These are phyloP conservation scores for Climacteris rufus DNA, from an alignment of 2,113 vertebrate species.

Conservation along the genomic window DNA sequence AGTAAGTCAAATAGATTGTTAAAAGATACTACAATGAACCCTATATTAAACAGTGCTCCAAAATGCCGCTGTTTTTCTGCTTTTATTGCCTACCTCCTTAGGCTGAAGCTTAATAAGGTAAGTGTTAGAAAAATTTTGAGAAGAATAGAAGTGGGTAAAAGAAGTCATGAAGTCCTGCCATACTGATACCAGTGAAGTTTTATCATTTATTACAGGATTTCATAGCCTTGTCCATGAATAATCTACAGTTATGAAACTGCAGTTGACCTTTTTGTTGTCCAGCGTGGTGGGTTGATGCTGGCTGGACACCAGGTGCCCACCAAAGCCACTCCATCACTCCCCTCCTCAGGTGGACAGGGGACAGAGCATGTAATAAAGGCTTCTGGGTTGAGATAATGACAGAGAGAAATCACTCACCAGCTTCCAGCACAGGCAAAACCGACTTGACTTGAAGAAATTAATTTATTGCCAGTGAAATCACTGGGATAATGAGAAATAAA, in stretches of 20 bases:
- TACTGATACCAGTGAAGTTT: not conserved
- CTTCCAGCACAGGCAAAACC: not conserved
- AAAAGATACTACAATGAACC: not conserved
- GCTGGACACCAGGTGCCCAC: not conserved
- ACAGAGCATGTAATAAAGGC: not conserved
- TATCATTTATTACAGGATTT: not conserved
- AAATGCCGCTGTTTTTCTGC: not conserved
- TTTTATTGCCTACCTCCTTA: not conserved
- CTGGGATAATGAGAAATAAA: not conserved
- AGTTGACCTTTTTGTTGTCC: not conserved
- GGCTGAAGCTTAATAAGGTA: not conserved
- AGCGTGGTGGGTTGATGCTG: not conserved
- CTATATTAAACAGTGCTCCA: not conserved
- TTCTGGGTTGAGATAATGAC: not conserved
- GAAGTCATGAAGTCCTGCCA: not conserved
- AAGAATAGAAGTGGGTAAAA: not conserved
- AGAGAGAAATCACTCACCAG: not conserved
- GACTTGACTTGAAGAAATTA: not conserved
- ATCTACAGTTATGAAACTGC: not conserved
- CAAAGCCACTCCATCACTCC: fast-evolving
- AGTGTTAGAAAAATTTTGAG: not conserved
- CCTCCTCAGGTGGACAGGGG: not conserved
- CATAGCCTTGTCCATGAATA: not conserved
- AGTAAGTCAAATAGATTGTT: not conserved
- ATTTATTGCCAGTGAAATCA: not conserved